phyloP scores from a whole-genome alignment of 2,797 vertebrate species.

The Pelochelys cantorii region DNA sequence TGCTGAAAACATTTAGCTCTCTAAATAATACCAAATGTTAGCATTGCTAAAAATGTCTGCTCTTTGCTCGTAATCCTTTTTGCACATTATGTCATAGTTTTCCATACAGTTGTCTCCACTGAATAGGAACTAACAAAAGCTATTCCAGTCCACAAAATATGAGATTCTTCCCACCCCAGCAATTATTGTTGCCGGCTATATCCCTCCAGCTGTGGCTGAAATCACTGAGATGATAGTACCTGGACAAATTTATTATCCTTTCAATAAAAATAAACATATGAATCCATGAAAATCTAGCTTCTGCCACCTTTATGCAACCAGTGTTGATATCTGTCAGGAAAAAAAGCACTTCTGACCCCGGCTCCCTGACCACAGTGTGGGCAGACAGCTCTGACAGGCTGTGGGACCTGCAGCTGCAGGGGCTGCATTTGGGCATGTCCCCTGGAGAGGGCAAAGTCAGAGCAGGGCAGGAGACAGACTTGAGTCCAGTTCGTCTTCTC shows the following conservation, averaged over 20 bases:
- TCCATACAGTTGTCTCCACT: neutral
- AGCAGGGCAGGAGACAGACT: too few species aligned
- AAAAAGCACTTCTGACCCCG: too few species aligned
- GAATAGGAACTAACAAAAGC: neutral
- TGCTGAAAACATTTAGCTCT: slow-evolving; percentile 24
- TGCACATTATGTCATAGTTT: neutral
- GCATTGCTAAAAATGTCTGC: neutral
- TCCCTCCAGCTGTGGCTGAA: fast-evolving
- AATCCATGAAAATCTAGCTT: slow-evolving; percentile 9
- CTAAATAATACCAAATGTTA: slow-evolving; percentile 1
- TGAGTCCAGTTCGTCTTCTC: too few species aligned
- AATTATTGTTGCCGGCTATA: neutral
- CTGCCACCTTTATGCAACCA: neutral
- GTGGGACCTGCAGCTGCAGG: too few species aligned
- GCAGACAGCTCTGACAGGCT: too few species aligned
- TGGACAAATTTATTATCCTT: neutral
- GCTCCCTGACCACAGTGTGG: too few species aligned
- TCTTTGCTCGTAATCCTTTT: neutral
- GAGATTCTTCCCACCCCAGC: neutral
- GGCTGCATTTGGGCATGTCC: too few species aligned
- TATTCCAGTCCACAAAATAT: neutral
- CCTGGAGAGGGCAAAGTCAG: too few species aligned
- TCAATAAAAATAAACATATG: neutral
- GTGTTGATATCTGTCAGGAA: neutral
- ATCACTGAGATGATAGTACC: neutral